Conservation (phyloP, 2,113 vertebrate species). For the Crotalus tigris region DNA sequence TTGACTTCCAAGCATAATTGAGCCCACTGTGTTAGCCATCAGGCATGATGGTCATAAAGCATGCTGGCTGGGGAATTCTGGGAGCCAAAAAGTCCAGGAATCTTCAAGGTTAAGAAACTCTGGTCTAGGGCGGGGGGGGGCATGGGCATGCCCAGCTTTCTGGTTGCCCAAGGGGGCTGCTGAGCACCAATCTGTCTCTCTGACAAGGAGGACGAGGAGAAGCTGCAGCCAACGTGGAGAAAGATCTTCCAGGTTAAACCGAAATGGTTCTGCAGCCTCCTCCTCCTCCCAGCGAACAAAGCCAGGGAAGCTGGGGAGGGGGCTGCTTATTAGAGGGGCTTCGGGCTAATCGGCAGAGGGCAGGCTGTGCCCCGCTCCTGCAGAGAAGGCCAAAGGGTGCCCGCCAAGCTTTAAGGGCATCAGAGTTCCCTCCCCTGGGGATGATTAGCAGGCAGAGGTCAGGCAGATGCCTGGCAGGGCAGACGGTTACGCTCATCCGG, state of each 20-base stretch:
- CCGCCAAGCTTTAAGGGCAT: slow-evolving; percentile 30
- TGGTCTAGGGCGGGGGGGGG: neutral
- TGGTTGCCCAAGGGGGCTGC: neutral
- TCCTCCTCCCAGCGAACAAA: neutral
- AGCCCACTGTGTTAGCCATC: neutral
- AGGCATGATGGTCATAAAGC: too few species aligned
- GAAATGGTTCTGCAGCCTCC: neutral
- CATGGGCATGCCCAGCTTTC: neutral
- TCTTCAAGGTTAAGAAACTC: neutral
- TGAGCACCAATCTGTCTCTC: neutral
- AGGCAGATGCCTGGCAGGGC: slow-evolving; percentile 9
- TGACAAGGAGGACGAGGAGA: neutral
- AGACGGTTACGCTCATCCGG: slow-evolving; percentile 16
- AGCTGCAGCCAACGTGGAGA: neutral
- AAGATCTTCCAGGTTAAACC: neutral
- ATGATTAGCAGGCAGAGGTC: slow-evolving; percentile 30
- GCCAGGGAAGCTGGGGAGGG: neutral
- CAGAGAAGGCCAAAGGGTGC: slow-evolving; percentile 21
- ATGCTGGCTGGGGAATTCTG: neutral
- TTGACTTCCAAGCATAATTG: neutral
- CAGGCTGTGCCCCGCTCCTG: slow-evolving; percentile 23
- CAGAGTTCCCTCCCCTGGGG: slow-evolving; percentile 13
- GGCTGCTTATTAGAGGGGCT: neutral
- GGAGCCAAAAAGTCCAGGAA: neutral
- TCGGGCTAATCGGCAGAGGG: slow-evolving; percentile 1